Evolutionary conservation across 2,113 vertebrate genomes (phyloP).

Genomic region (Sitta europaea): DNA sequence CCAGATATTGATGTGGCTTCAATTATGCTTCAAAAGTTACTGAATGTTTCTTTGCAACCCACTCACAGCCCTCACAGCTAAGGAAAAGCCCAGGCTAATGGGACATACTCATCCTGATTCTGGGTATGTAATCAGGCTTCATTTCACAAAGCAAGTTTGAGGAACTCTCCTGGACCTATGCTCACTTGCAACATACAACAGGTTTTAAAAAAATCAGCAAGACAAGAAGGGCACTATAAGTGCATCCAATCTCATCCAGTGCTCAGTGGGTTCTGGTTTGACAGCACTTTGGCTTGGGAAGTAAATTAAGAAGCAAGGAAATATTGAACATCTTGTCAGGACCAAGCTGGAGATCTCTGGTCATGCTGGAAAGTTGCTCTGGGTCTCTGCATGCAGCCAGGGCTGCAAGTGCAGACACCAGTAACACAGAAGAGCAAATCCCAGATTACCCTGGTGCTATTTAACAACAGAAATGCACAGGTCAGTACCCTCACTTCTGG

Average conservation of each 20-base stretch:
- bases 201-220: background rate
- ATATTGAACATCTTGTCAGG: background rate
- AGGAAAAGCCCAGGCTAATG: background rate
- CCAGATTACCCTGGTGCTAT: background rate
- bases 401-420: background rate
- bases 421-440: background rate
- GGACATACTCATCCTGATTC: background rate
- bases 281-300: background rate
- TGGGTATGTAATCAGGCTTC: background rate
- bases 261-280: background rate
- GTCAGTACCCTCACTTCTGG: background rate
- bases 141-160: background rate
- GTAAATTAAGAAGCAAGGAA: background rate
- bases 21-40: background rate
- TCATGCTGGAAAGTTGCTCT: background rate
- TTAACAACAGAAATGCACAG: background rate
- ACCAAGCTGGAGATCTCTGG: background rate
- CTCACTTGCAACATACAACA: background rate
- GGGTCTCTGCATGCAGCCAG: fast-evolving
- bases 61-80: background rate
- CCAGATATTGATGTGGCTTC: background rate
- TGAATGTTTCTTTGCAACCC: background rate
- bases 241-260: background rate
- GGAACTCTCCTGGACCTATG: background rate
- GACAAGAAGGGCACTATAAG: background rate